Evolutionary conservation across 2,113 vertebrate genomes (phyloP), one percentile per base, ranked within the genome.

Genomic region (Aptenodytes patagonicus): DNA sequence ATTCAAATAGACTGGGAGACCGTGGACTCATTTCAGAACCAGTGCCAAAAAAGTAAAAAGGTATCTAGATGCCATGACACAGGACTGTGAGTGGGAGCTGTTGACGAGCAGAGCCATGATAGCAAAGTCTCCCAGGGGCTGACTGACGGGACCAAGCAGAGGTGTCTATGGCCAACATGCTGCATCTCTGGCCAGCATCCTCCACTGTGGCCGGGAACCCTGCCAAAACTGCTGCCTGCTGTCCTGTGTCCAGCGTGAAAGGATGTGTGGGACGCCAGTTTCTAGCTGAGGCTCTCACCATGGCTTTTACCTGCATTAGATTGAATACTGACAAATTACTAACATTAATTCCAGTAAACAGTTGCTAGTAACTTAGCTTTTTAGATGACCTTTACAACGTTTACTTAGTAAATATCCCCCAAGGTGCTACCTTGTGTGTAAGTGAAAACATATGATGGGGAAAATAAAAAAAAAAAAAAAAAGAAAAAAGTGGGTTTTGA

Each of bases 111-210:
- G 20, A 60, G 38, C 34, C 13, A 19, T 1, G 0, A 29, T 40
- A 68, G 68, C 40, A 36, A 61, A 47, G 20, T 24, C n/a, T 87
- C n/a, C 21, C 26, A 28, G 77, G n/a, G 38, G 10, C 49, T 75
- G 54, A 38, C 1, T 1, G 34, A 52, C 0, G 2, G 34, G 46
- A 54, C 32, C 7, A 21, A 13, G 54, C 7, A 1, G 38, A 52
- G 31, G 10, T 73, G 47, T 61, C 66, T 66, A 0, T 38, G 60
- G 38, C 17, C n/a, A 42, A 10, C 5, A 6, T 20, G 18, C 47
- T 79, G 66, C 20, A 20, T 61, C 66, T 61, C 47, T 61, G 31
- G 52, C 12, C 60, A 73, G 60, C 66, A 79, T 12, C 38, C 12
- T 66, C 17, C 18, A 6, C 52, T 68, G 52, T 1, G 3, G 38